phyloP scores from a whole-genome alignment of 1,140 invertebrate genomes.

The Aphaenogaster floridana region DNA sequence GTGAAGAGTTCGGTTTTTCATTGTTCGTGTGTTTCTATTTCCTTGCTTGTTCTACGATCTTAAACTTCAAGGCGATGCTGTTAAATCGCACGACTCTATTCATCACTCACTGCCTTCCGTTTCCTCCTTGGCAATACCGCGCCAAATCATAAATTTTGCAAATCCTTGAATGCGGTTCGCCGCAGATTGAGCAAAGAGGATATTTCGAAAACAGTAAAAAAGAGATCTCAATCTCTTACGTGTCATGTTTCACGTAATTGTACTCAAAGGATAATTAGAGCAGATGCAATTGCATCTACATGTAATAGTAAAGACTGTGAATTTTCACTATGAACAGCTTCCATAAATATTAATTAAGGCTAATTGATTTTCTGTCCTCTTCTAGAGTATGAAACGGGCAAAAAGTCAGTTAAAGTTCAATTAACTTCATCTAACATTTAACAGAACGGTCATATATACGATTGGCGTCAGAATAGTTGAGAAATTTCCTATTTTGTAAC shows the following conservation, averaged over 20 bases:
- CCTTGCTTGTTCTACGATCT: conserved; percentile 49
- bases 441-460: not conserved
- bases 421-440: conserved; percentile 39
- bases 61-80: conserved; percentile 57
- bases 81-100: conserved; percentile 64
- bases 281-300: not conserved
- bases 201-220: conserved; percentile 53
- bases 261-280: conserved; percentile 2
- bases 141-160: conserved; percentile 64
- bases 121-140: conserved; percentile 50
- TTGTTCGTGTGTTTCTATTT: conserved; percentile 49
- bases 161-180: conserved; percentile 58
- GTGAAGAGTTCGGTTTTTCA: conserved; percentile 21
- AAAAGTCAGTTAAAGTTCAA: conserved; percentile 16
- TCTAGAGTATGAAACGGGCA: not conserved
- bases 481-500: not conserved
- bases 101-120: conserved; percentile 63
- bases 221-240: not conserved
- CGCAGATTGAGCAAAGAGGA: conserved; percentile 50
- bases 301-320: not conserved
- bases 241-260: conserved; percentile 23
- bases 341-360: conserved; percentile 43
- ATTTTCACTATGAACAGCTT: not conserved
- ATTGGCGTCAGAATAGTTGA: not conserved
- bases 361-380: not conserved